Evolutionary conservation across 2,888 invertebrate species (phyloP), one percentile per base, ranked within the genome.

Genomic region (Agelastica alni): DNA sequence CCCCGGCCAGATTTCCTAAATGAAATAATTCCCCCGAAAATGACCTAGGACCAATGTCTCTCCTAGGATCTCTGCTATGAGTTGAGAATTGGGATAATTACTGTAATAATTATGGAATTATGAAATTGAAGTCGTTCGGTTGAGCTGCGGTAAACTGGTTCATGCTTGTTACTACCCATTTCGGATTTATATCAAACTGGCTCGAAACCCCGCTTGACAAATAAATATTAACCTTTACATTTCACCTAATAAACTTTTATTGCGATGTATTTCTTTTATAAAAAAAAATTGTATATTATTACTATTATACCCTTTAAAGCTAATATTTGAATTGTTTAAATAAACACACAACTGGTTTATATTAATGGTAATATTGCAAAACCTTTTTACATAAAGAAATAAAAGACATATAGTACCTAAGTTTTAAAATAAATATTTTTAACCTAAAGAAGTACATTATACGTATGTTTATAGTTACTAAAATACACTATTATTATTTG

Each of bases 21-120:
- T 74, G 71, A 72, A 73, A 74, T 72, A 72, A 72, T 72, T 68
- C 69, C 67, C 63, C 64, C 63, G 63, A 64, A 64, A 65, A 64
- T 65, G 62, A 64, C 61, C 64, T 44, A 57, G 54, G 60, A 62
- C 60, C 58, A 53, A 58, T 51, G 52, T 49, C 51, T 49, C 57
- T 57, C 51, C 34, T 45, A 53, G 53, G 55, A 54, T 52, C 44
- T 30, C 10, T 16, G 32, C 41, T 56, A 46, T 58, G 48, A 57
- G 54, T 57, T 53, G 45, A 51, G 60, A 54, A 62, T 62, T 62
- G 18, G 10, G 43, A 43, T 46, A 31, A 63, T 58, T 57, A 51
- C 51, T 47, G 28, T 53, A 51, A 54, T 58, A 63, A 61, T 61
- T 58, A 51, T 51, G 58, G 47, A 53, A 56, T 47, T 34, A 51